Evolutionary conservation across 2,113 vertebrate species (phyloP).

Genomic region (Saguinus imperator): DNA sequence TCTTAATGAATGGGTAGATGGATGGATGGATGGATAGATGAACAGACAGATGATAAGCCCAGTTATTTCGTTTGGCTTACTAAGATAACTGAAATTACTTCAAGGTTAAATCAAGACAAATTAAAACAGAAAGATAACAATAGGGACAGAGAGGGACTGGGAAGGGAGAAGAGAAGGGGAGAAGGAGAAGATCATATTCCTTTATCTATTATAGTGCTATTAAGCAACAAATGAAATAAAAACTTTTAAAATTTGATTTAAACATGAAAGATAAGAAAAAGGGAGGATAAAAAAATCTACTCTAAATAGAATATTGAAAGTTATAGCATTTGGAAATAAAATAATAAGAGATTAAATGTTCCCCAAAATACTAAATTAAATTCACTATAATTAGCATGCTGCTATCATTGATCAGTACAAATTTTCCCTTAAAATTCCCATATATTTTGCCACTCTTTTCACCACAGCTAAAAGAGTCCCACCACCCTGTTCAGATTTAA

Average conservation of each 20-base stretch:
- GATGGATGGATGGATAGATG: neutral
- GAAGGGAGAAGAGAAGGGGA: neutral
- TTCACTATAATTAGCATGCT: neutral
- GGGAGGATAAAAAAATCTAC: neutral
- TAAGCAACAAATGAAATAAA: neutral
- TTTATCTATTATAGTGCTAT: neutral
- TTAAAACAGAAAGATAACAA: neutral
- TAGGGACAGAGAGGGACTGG: neutral
- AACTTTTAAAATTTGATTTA: neutral
- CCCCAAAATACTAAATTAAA: neutral
- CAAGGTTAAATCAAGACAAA: neutral
- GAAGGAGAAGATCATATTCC: neutral
- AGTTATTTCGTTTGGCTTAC: neutral
- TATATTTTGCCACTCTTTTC: neutral
- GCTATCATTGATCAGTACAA: neutral
- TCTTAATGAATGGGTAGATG: neutral
- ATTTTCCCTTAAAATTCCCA: neutral
- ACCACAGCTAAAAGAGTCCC: neutral
- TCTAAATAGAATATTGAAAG: neutral
- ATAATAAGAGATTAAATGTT: neutral
- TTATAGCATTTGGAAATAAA: neutral
- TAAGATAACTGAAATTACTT: neutral
- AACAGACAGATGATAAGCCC: neutral
- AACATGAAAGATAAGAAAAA: neutral
- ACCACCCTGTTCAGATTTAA: neutral